These are phyloP conservation scores for Coelopa pilipes DNA, from an alignment of 2,888 invertebrate genomes.

Conservation along the genomic window DNA sequence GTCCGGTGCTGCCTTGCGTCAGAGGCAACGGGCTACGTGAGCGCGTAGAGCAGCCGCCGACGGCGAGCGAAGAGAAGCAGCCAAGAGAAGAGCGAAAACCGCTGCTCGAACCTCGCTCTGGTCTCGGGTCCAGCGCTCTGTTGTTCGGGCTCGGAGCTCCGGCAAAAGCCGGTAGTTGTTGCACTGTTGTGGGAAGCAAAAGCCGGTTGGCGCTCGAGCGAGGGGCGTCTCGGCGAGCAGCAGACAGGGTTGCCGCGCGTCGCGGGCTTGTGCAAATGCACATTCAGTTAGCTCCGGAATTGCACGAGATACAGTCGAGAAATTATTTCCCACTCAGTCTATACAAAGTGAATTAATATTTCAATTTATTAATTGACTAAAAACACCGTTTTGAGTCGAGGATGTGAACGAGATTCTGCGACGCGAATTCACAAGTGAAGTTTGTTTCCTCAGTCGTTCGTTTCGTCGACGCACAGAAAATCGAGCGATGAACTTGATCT, in stretches of 20 bases:
- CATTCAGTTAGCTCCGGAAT: not conserved
- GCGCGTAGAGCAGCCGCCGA: not conserved
- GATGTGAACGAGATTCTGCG: too few species aligned
- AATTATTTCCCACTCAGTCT: not conserved
- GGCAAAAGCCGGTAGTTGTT: constrained; percentile 22
- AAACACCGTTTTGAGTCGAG: too few species aligned
- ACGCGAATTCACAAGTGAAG: constrained; percentile 27
- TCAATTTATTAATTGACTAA: not conserved
- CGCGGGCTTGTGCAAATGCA: constrained; percentile 24
- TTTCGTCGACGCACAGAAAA: constrained; percentile 37
- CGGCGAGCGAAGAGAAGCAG: not conserved
- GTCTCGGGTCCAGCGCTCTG: not conserved
- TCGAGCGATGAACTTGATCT: constrained; percentile 41
- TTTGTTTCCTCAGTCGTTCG: constrained; percentile 39
- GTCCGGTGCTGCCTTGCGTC: constrained; percentile 7
- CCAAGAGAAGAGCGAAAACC: not conserved
- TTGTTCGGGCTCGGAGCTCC: not conserved
- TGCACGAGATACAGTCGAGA: not conserved
- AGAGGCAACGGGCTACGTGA: not conserved
- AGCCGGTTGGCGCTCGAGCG: constrained; percentile 22
- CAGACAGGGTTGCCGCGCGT: constrained; percentile 7
- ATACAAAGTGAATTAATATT: constrained; percentile 3
- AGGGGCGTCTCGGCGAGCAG: not conserved
- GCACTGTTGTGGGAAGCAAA: not conserved
- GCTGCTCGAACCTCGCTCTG: not conserved